Percentiles rank a stretch among this genome's conserved stretches.
Evolutionary conservation across 2,888 invertebrate species (phyloP).

Genomic region (Meliscaeva auricollis): DNA sequence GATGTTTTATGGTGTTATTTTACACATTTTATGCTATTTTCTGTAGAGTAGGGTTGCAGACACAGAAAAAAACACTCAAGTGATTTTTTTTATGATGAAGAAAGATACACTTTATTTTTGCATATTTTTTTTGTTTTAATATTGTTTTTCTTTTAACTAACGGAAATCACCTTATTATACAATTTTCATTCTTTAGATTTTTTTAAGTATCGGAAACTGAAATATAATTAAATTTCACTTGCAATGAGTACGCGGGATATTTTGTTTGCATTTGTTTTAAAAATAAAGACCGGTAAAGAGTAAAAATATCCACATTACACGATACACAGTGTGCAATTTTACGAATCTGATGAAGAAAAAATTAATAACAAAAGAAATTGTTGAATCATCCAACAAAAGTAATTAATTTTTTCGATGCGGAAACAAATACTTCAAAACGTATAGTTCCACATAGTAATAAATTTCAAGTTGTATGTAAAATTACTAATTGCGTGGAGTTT

Average conservation of each 20-base stretch:
- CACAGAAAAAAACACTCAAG: not conserved
- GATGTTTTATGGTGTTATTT: constrained; percentile 40
- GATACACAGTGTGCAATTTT: constrained; percentile 6
- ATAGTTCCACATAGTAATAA: too few relatives aligned
- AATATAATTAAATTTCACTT: constrained; percentile 21
- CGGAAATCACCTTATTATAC: constrained; percentile 3
- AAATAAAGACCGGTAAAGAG: constrained; percentile 15
- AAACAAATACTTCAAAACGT: too few relatives aligned
- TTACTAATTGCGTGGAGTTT: too few relatives aligned
- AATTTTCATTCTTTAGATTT: constrained; percentile 6
- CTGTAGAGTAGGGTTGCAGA: not conserved
- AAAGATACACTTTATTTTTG: constrained; percentile 4
- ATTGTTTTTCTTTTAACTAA: not conserved
- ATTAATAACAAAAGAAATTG: too few relatives aligned
- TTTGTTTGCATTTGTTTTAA: constrained; percentile 13
- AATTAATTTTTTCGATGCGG: too few relatives aligned
- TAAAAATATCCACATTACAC: not conserved
- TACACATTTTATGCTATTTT: constrained; percentile 17
- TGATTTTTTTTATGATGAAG: not conserved
- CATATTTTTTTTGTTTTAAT: not conserved
- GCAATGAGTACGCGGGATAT: not conserved
- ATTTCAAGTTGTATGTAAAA: too few relatives aligned
- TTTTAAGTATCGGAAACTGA: not conserved
- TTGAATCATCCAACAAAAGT: too few relatives aligned
- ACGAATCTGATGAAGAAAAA: not conserved